A percentile compares a stretch with the other conserved stretches of the same genome.
These are phyloP conservation scores for Hanleya hanleyi DNA, from an alignment of 2,888 invertebrate genomes.

Conservation along the genomic window DNA sequence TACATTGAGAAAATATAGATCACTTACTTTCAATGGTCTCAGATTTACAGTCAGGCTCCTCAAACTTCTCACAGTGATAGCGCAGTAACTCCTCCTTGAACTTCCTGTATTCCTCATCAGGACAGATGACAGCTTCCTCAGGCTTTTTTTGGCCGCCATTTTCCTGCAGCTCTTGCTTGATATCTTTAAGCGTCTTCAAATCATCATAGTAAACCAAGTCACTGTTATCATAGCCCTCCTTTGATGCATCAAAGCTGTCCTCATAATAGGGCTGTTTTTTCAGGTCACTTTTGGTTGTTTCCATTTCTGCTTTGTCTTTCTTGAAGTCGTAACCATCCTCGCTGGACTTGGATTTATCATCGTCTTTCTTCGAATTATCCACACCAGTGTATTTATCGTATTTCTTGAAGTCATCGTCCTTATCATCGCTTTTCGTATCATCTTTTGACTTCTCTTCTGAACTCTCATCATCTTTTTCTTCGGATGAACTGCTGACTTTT, in stretches of 20 bases:
- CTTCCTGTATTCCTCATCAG: conserved; percentile 49
- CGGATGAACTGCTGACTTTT: not conserved
- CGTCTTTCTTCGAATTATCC: not conserved
- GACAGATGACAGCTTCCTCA: conserved; percentile 41
- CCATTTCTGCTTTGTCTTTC: not conserved
- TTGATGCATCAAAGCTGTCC: not conserved
- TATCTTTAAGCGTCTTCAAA: not conserved
- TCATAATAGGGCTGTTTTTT: too few species aligned
- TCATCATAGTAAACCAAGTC: not conserved
- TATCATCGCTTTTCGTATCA: conserved; percentile 10
- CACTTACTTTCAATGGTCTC: conserved; percentile 42
- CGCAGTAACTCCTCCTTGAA: conserved; percentile 61
- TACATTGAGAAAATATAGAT: too few species aligned
- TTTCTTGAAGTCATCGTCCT: conserved; percentile 10
- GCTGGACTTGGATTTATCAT: not conserved
- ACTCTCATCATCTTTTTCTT: not conserved
- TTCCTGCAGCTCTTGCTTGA: conserved; percentile 20
- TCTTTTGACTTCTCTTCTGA: not conserved
- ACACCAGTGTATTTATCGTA: not conserved
- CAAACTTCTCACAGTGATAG: conserved; percentile 63
- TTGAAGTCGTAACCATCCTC: not conserved
- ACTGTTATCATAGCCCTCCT: not conserved
- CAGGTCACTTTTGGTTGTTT: not conserved
- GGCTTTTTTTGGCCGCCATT: not conserved
- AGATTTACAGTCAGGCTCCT: conserved; percentile 55